Evolutionary conservation across 2,113 vertebrate species (phyloP), one percentile per base, ranked within the genome.

Genomic region (Austrofundulus limnaeus): DNA sequence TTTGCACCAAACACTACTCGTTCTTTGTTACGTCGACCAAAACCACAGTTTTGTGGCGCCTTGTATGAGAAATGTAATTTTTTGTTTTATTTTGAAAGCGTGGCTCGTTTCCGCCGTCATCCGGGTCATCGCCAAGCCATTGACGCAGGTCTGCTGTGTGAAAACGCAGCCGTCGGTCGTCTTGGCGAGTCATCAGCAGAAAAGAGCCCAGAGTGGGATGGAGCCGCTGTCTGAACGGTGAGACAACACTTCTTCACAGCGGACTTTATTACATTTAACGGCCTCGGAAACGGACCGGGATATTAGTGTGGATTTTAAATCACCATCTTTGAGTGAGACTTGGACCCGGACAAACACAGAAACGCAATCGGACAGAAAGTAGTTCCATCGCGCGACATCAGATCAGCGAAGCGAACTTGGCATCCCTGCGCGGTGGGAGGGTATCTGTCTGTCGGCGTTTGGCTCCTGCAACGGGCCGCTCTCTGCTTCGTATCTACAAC

Each of bases 181-280:
- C 75, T 68, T 75, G 85, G 82, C 84, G 78, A 89, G 82, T 87
- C 85, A 87, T 84, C 82, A 76, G 74, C 20, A 49, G 70, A 77
- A 76, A 68, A 16, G 77, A 80, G 66, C 68, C 42, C 68, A 19
- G 63, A 77, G 73, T 61, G 9, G 57, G n/a, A 51, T 61, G 14
- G 57, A 70, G 51, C 70, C 58, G 73, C 66, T 1, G 73, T 41
- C 55, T 37, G 55, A 62, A 52, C 70, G 1, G 56, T 54, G 61
- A 70, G 28, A 52, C 47, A 71, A 70, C 72, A 41, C 70, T 28
- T 77, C 51, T 52, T 20, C 65, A 56, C 72, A 10, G 49, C 21
- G 73, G 73, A 77, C 78, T 80, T n/a, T 61, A 75, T 46, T 1
- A 56, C 67, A 23, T 12, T 47, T n/a, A 19, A 17, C 51, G 45